Evolutionary conservation across 2,888 invertebrate species (phyloP).

Genomic region (Pollenia griseotomentosa): DNA sequence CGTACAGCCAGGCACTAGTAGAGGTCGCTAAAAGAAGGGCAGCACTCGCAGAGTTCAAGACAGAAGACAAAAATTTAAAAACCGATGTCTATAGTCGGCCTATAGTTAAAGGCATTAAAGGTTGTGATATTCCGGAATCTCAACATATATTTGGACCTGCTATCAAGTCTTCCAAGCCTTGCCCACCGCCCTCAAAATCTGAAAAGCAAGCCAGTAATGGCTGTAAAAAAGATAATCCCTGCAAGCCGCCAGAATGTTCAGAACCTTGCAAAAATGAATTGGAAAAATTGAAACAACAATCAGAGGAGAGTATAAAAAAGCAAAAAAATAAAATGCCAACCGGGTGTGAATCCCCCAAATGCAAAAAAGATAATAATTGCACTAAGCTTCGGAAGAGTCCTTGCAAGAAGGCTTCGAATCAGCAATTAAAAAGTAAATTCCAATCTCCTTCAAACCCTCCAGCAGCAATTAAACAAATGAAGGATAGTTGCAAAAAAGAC

Average conservation of each 20-base stretch:
- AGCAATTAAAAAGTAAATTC: background rate
- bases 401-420: conserved; percentile 9
- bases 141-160: background rate
- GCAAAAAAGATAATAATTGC: conserved; percentile 44
- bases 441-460: background rate
- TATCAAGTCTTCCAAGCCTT: background rate
- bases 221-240: conserved; percentile 41
- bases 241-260: background rate
- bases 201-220: background rate
- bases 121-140: background rate
- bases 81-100: background rate
- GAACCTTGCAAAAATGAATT: conserved; percentile 41
- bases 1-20: conserved; percentile 69
- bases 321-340: conserved; percentile 32
- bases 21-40: conserved; percentile 73
- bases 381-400: background rate
- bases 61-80: background rate
- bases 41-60: conserved; percentile 16
- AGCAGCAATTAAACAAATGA: background rate
- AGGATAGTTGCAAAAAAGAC: conserved; percentile 7
- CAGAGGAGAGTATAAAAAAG: background rate
- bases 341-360: conserved; percentile 52
- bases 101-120: conserved; percentile 29
- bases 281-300: conserved; percentile 10
- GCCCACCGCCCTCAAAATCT: background rate